Evolutionary conservation across 2,797 vertebrate genomes (phyloP), one percentile per base, ranked within the genome.

Genomic region (Halcyon badia): DNA sequence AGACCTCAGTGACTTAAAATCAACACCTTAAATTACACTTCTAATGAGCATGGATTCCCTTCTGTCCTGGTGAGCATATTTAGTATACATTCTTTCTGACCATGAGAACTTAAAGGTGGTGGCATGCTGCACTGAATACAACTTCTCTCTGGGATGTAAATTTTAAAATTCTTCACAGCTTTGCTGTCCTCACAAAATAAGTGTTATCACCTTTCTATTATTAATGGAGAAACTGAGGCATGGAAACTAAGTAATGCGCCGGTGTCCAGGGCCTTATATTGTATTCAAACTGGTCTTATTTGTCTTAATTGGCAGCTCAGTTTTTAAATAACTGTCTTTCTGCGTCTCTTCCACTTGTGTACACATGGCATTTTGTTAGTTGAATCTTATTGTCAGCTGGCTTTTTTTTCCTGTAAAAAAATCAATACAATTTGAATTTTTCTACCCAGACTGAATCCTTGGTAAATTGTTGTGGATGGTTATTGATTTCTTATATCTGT

Each of bases 381-480:
- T n/a, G 79, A 35, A 56, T 57, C 60, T 60, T 75, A 66, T 89
- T 94, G 89, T 96, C 90, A 81, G 25, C 68, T 52, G 64, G 52
- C 58, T 56, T 89, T 89, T 88, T 69, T 7, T 19, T n/a, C 22
- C 48, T 83, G 58, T 90, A 62, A 85, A 89, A 93, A 97, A 96
- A 98, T 98, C 97, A 93, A 98, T 98, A 86, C 68, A 30, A 98
- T 98, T 97, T 97, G 95, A 98, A 98, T 97, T 97, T 97, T 95
- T 96, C 95, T 95, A 83, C 57, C 69, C 92, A 73, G 87, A 93
- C 92, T 70, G 61, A 96, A 97, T 96, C 97, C 89, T 93, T 58
- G 85, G 97, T 97, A 98, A 98, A 98, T 97, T 97, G 96, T 96
- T 97, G 97, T 97, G 90, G 96, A 94, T 96, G 75, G 95, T 88